Evolutionary conservation across 2,888 invertebrate genomes (phyloP).

Genomic region (Idaea biselata): DNA sequence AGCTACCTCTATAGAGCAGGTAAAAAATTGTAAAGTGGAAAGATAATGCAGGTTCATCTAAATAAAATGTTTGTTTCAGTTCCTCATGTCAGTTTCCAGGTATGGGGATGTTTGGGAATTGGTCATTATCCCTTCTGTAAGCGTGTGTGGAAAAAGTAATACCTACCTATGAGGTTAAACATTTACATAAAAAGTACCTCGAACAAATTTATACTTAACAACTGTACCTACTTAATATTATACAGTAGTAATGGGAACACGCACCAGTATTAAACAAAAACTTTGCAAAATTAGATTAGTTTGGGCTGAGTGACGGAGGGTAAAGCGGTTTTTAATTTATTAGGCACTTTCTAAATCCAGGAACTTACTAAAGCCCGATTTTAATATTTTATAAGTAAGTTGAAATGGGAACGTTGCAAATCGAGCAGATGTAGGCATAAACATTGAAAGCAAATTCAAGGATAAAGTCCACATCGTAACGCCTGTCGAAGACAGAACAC

Average conservation of each 20-base stretch:
- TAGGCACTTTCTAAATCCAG: not conserved
- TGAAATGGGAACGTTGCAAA: not conserved
- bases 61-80: not conserved
- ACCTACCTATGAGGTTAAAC: too few species aligned
- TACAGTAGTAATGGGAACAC: not conserved
- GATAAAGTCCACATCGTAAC: constrained; percentile 35
- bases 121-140: not conserved
- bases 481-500: constrained; percentile 33
- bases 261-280: not conserved
- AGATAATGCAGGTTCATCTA: not conserved
- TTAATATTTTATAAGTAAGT: not conserved
- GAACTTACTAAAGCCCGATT: not conserved
- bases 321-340: not conserved
- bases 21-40: not conserved
- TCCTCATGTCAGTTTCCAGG: not conserved
- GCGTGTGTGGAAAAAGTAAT: not conserved
- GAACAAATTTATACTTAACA: too few species aligned
- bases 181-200: too few species aligned
- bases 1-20: not conserved
- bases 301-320: not conserved
- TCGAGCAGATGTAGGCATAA: constrained; percentile 7
- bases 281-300: not conserved
- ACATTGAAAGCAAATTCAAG: constrained; percentile 17
- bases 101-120: too few species aligned
- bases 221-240: not conserved